Percentiles rank a stretch among this genome's conserved stretches.
phyloP scores from a whole-genome alignment of 2,888 invertebrate species.

The Phaedon cochleariae region DNA sequence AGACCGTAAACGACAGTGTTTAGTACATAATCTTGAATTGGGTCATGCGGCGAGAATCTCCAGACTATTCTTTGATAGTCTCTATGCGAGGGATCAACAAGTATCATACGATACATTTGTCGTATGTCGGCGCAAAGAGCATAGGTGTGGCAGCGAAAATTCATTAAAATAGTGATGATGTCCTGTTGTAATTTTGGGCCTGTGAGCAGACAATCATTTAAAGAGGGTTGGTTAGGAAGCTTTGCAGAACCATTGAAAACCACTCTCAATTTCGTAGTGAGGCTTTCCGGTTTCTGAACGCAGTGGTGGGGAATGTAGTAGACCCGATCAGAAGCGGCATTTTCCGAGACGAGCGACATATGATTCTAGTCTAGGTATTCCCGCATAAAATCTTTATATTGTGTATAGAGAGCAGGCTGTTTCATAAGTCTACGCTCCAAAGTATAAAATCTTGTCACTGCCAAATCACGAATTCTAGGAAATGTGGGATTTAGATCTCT shows the following conservation, averaged over 20 bases:
- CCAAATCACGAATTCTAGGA: background rate
- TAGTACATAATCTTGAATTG: background rate
- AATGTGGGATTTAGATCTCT: no score
- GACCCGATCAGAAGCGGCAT: background rate
- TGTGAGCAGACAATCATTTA: conserved; percentile 16
- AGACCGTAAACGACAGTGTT: background rate
- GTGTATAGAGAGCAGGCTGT: background rate
- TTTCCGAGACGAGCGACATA: background rate
- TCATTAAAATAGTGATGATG: conserved; percentile 13
- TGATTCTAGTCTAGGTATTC: conserved; percentile 12
- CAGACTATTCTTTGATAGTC: conserved; percentile 11
- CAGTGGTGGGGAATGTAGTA: conserved; percentile 20
- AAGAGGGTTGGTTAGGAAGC: background rate
- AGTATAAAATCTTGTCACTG: conserved; percentile 4
- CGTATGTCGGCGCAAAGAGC: conserved; percentile 15
- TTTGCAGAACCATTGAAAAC: conserved; percentile 21
- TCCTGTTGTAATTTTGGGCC: conserved; percentile 23
- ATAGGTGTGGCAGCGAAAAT: background rate
- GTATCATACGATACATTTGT: conserved; percentile 26
- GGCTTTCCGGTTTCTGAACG: background rate
- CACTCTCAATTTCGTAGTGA: conserved; percentile 13
- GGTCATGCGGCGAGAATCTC: background rate
- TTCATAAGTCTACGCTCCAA: conserved; percentile 1
- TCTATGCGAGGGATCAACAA: background rate
- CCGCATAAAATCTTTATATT: conserved; percentile 8